Evolutionary conservation across 2,888 invertebrate genomes (phyloP).

Genomic region (Alcis repandata): DNA sequence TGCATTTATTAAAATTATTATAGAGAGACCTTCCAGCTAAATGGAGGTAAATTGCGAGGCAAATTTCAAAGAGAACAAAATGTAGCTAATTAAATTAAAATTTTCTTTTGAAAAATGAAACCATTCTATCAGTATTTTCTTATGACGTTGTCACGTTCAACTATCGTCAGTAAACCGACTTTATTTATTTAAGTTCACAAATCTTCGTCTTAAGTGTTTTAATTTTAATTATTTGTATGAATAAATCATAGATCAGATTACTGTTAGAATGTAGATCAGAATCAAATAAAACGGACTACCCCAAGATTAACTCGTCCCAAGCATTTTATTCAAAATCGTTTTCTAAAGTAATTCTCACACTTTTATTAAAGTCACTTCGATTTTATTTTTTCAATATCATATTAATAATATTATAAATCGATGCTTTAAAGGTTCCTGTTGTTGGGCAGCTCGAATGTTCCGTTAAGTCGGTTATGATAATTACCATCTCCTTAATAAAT

Average conservation of each 20-base stretch:
- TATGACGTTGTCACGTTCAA: no score
- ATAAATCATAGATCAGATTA: no score
- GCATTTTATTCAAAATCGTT: not conserved
- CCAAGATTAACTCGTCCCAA: no score
- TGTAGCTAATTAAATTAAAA: no score
- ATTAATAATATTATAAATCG: constrained; percentile 35
- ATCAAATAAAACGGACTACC: no score
- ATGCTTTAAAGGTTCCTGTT: constrained; percentile 43
- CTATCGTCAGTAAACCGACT: no score
- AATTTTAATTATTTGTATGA: no score
- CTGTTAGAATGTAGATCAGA: no score
- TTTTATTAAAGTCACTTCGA: not conserved
- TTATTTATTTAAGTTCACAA: no score
- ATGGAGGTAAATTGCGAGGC: constrained; percentile 19
- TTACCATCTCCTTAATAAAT: constrained; percentile 83
- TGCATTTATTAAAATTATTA: constrained; percentile 65
- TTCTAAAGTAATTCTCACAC: not conserved
- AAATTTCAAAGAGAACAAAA: not conserved
- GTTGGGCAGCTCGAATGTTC: constrained; percentile 39
- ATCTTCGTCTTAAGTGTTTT: no score
- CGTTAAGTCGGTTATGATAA: constrained; percentile 75
- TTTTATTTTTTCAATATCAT: constrained; percentile 2
- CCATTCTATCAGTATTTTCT: no score
- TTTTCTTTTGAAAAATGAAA: no score
- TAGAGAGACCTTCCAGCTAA: constrained; percentile 37